Percentiles rank a stretch among this genome's conserved stretches.
Evolutionary conservation across 2,888 invertebrate genomes (phyloP).

Genomic region (Piscicola geometra): DNA sequence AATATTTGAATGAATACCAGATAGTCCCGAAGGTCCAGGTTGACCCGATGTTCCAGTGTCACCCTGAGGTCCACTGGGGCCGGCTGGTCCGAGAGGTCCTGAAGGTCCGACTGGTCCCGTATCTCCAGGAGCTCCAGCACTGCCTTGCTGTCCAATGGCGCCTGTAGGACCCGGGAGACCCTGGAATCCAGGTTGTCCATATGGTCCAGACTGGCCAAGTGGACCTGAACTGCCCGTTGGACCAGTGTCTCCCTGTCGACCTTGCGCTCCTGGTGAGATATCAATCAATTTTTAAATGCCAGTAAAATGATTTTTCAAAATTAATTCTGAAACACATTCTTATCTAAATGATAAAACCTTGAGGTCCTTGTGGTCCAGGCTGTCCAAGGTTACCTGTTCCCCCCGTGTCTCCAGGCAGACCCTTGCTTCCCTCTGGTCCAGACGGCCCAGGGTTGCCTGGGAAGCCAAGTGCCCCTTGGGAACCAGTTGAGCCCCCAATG

Average conservation of each 20-base stretch:
- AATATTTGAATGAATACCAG: slow-evolving; percentile 15
- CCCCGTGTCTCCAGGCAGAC: slow-evolving; percentile 33
- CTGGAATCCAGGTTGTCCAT: slow-evolving; percentile 37
- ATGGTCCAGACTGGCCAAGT: slow-evolving; percentile 35
- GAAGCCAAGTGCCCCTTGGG: slow-evolving; percentile 52
- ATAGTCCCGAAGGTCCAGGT: slow-evolving; percentile 21
- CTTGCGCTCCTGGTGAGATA: slow-evolving; percentile 5
- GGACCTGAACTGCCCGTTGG: slow-evolving; percentile 25
- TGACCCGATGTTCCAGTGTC: slow-evolving; percentile 37
- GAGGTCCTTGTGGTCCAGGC: slow-evolving; percentile 36
- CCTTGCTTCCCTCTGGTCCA: slow-evolving; percentile 30
- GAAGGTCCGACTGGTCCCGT: slow-evolving; percentile 35
- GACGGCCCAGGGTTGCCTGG: slow-evolving; percentile 20
- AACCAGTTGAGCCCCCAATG: slow-evolving; percentile 67
- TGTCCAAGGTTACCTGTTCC: slow-evolving; percentile 41
- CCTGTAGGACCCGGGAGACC: slow-evolving; percentile 46
- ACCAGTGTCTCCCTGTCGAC: slow-evolving; percentile 33
- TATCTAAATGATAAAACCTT: not conserved
- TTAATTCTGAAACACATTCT: no score
- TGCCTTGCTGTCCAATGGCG: slow-evolving; percentile 33
- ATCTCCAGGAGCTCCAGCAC: slow-evolving; percentile 36
- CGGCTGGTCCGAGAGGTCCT: slow-evolving; percentile 32
- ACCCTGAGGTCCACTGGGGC: slow-evolving; percentile 37
- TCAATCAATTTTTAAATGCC: no score
- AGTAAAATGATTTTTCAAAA: no score